phyloP scores from a whole-genome alignment of 2,797 vertebrate species.

The Ctenopoma multispine region DNA sequence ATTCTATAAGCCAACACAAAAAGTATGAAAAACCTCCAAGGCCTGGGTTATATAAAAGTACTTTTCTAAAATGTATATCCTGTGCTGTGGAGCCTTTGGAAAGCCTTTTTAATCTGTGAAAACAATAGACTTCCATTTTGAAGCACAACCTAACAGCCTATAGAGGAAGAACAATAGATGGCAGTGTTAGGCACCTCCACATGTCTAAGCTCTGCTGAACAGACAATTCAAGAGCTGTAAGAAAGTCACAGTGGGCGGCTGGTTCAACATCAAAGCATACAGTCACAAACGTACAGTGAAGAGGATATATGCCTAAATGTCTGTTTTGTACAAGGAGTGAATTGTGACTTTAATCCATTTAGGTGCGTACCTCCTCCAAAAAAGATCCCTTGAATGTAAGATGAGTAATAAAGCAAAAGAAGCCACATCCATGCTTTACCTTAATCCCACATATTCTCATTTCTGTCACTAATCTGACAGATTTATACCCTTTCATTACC shows the following conservation, averaged over 20 bases:
- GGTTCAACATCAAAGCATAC: slow-evolving; percentile 77
- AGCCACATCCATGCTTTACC: slow-evolving; percentile 69
- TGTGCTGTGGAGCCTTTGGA: slow-evolving; percentile 36
- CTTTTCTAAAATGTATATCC: slow-evolving; percentile 14
- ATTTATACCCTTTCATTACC: slow-evolving; percentile 78
- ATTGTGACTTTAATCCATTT: slow-evolving; percentile 82
- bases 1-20: neutral
- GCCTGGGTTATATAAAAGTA: slow-evolving; percentile 30
- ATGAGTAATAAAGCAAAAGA: slow-evolving; percentile 77
- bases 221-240: slow-evolving; percentile 65
- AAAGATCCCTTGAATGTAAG: slow-evolving; percentile 66
- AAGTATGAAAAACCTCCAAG: neutral
- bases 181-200: slow-evolving; percentile 73
- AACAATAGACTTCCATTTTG: slow-evolving; percentile 59
- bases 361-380: slow-evolving; percentile 72
- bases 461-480: slow-evolving; percentile 80
- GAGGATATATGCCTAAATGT: slow-evolving; percentile 74
- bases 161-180: slow-evolving; percentile 74
- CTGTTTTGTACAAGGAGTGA: slow-evolving; percentile 68
- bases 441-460: slow-evolving; percentile 78
- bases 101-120: slow-evolving; percentile 58
- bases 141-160: slow-evolving; percentile 58
- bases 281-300: slow-evolving; percentile 68
- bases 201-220: slow-evolving; percentile 64
- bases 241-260: slow-evolving; percentile 78